These are phyloP conservation scores for Hirtodrosophila alboralis DNA, from an alignment of 2,888 invertebrate genomes.

Conservation along the genomic window DNA sequence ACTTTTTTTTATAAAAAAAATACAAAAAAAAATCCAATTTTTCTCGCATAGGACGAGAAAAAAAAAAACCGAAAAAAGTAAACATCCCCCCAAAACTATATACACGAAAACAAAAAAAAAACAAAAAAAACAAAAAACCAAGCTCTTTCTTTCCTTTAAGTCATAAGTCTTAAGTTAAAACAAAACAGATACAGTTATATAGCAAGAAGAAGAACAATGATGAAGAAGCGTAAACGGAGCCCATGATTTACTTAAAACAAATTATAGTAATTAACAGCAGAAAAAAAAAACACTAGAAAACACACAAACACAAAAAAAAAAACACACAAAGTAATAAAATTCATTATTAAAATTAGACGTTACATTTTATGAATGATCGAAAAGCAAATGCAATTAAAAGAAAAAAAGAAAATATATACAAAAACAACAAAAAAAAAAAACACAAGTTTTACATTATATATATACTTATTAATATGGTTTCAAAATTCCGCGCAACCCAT, in stretches of 20 bases:
- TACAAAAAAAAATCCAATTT: slow-evolving; percentile 62
- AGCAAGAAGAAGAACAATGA: slow-evolving; percentile 20
- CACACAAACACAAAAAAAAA: slow-evolving; percentile 41
- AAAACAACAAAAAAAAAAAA: slow-evolving; percentile 45
- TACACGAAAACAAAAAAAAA: slow-evolving; percentile 46
- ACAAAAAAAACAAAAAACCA: slow-evolving; percentile 40
- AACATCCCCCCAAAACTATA: slow-evolving; percentile 66
- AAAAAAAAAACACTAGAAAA: slow-evolving; percentile 23
- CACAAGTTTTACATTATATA: slow-evolving; percentile 46
- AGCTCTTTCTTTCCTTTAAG: slow-evolving; percentile 68
- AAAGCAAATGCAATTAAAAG: slow-evolving; percentile 74
- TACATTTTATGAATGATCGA: slow-evolving; percentile 78
- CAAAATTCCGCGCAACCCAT: slow-evolving; percentile 42
- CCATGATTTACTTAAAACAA: slow-evolving; percentile 62
- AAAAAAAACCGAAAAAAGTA: slow-evolving; percentile 67
- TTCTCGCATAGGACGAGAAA: slow-evolving; percentile 49
- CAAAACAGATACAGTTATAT: slow-evolving; percentile 41
- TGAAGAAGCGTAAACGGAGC: slow-evolving; percentile 29
- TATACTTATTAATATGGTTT: slow-evolving; percentile 41
- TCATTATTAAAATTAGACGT: slow-evolving; percentile 79
- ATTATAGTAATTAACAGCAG: slow-evolving; percentile 21
- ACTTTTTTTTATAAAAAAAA: slow-evolving; percentile 83
- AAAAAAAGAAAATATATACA: slow-evolving; percentile 54
- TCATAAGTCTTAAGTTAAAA: slow-evolving; percentile 78
- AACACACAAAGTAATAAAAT: slow-evolving; percentile 55